Evolutionary conservation across 23 tunicate species (phyloP).

Genomic region (Aplidium turbinatum): DNA sequence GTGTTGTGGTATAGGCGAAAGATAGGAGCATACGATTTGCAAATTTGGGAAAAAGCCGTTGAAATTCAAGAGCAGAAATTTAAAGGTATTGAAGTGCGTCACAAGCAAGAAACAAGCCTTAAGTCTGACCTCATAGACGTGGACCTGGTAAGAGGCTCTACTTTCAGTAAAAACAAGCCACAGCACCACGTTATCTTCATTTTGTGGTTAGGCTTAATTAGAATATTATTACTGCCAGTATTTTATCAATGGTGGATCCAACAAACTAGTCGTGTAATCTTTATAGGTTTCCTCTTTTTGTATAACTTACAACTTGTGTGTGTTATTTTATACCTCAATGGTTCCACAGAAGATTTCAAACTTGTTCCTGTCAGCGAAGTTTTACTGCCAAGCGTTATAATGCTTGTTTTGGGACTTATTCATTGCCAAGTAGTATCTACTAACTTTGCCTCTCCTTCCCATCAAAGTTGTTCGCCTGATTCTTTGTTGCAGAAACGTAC

Average conservation of each 20-base stretch:
- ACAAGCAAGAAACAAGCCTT: conserved; percentile 50
- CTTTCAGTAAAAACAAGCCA: conserved; percentile 87
- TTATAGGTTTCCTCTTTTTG: conserved; percentile 23
- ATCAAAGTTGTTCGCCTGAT: not conserved
- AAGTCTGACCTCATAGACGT: conserved; percentile 77
- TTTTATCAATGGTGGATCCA: conserved; percentile 74
- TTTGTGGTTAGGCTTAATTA: conserved; percentile 33
- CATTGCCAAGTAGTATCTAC: conserved; percentile 93
- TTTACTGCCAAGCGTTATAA: conserved; percentile 46
- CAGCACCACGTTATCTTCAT: conserved; percentile 40
- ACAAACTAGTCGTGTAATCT: conserved; percentile 46
- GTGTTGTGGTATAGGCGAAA: conserved; percentile 33
- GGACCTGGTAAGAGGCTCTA: conserved; percentile 87
- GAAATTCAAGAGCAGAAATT: conserved; percentile 71
- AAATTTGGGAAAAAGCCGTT: conserved; percentile 95
- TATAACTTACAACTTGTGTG: conserved; percentile 44
- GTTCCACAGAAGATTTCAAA: not conserved
- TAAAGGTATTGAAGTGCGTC: conserved; percentile 41
- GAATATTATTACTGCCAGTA: conserved; percentile 60
- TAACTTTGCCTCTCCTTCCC: conserved; percentile 28
- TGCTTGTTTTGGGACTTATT: conserved; percentile 55
- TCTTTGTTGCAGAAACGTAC: conserved; percentile 23
- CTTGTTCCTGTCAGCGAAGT: conserved; percentile 46
- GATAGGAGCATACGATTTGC: conserved; percentile 85
- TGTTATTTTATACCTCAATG: not conserved